Percentiles rank a stretch among this genome's conserved stretches.
phyloP scores from a whole-genome alignment of 2,113 vertebrate species.

The Lagopus leucura region DNA sequence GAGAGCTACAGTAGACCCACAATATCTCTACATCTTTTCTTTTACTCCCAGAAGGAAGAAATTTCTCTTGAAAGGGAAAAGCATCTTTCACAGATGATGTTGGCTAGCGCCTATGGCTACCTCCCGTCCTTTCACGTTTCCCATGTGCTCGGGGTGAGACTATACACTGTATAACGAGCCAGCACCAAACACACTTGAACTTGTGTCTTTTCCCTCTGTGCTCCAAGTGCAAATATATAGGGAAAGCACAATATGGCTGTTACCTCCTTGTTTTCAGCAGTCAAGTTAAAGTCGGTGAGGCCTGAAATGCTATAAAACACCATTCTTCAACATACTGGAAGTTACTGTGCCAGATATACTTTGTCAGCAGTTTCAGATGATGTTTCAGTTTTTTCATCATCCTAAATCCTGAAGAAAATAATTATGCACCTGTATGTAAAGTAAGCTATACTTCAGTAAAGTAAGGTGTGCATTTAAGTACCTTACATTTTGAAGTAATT shows the following conservation, averaged over 20 bases:
- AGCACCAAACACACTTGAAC: neutral
- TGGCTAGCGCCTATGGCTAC: neutral
- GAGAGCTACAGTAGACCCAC: neutral
- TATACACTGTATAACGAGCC: no score
- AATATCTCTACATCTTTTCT: neutral
- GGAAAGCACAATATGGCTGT: neutral
- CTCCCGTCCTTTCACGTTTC: neutral
- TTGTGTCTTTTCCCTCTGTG: neutral
- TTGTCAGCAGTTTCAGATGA: neutral
- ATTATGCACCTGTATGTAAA: neutral
- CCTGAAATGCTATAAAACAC: neutral
- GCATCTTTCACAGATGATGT: rapidly evolving
- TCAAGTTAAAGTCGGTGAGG: neutral
- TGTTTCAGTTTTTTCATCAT: neutral
- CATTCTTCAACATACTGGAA: neutral
- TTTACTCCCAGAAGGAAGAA: neutral
- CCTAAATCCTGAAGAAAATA: neutral
- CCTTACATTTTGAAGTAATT: neutral
- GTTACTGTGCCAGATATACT: neutral
- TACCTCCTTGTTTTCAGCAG: neutral
- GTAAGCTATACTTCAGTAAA: neutral
- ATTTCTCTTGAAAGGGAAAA: neutral
- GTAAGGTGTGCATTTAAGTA: neutral
- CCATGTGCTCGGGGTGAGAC: rapidly evolving
- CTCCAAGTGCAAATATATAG: neutral